Percentiles rank a stretch among this genome's conserved stretches.
These are phyloP conservation scores for Sinelater perroti DNA, from an alignment of 2,888 invertebrate species.

Conservation along the genomic window DNA sequence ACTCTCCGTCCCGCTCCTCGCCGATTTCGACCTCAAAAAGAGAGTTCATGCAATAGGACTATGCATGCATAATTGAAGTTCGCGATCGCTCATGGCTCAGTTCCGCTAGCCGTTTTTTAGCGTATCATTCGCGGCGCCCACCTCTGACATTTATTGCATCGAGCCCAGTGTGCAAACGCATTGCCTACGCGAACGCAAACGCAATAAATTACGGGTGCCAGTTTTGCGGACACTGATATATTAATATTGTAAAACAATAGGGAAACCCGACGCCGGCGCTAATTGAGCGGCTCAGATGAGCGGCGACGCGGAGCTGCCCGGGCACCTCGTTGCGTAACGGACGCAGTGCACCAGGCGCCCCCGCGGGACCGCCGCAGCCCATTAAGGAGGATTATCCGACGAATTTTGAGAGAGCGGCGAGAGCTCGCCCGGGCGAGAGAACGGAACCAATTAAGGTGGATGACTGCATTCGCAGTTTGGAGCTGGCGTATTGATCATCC, in stretches of 20 bases:
- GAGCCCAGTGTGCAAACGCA: background rate
- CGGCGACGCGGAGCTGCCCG: too few species aligned
- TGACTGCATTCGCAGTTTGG: conserved; percentile 6
- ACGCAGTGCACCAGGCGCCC: too few species aligned
- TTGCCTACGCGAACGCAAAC: conserved; percentile 2
- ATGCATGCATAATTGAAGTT: too few species aligned
- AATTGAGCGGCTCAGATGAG: background rate
- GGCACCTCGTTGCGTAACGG: too few species aligned
- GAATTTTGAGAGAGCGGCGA: too few species aligned
- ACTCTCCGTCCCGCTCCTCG: too few species aligned
- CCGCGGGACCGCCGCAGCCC: too few species aligned
- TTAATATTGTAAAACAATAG: conserved; percentile 5
- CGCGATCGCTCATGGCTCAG: too few species aligned
- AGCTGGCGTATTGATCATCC: conserved; percentile 14
- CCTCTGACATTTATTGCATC: conserved; percentile 11
- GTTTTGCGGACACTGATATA: background rate
- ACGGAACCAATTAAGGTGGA: conserved; percentile 5
- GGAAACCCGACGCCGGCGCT: background rate
- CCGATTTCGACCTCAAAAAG: too few species aligned
- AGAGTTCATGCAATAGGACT: too few species aligned
- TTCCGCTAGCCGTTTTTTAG: background rate
- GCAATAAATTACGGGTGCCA: conserved; percentile 10
- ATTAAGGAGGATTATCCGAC: too few species aligned
- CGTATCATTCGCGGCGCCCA: conserved; percentile 5
- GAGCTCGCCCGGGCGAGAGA: too few species aligned